phyloP scores from a whole-genome alignment of 64 coral and sea anemone genomes.

The Montipora capricornis region DNA sequence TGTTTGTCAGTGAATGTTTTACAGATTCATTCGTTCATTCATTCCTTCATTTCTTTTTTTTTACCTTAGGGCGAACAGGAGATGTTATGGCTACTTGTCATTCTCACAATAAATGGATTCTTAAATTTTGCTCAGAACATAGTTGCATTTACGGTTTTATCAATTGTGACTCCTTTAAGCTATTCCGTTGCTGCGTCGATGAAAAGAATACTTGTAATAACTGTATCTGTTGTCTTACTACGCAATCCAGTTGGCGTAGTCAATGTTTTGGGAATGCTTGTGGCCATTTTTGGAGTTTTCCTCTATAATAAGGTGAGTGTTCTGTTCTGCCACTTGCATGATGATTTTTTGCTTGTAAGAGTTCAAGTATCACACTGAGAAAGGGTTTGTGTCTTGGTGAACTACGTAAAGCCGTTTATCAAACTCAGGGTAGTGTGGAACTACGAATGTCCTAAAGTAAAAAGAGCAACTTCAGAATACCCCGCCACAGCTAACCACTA shows the following conservation, averaged over 20 bases:
- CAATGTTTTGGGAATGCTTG: constrained; percentile 89
- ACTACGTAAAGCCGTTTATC: background rate
- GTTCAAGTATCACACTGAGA: too few relatives aligned
- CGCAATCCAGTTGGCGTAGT: constrained; percentile 86
- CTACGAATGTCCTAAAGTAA: background rate
- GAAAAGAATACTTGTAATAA: constrained; percentile 94
- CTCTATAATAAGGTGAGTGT: constrained; percentile 95
- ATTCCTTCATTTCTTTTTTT: background rate
- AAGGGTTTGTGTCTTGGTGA: background rate
- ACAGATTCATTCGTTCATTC: background rate
- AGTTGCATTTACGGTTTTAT: constrained; percentile 96
- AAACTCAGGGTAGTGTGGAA: background rate
- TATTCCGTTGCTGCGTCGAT: constrained; percentile 94
- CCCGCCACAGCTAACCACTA: too few relatives aligned
- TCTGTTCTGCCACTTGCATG: background rate
- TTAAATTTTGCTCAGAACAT: constrained; percentile 97
- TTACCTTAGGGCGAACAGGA: constrained; percentile 81
- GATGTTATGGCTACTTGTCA: constrained; percentile 81
- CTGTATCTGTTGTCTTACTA: constrained; percentile 88
- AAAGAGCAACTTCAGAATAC: too few relatives aligned
- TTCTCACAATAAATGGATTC: constrained; percentile 87
- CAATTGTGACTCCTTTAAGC: constrained; percentile 85
- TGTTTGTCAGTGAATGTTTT: too few relatives aligned
- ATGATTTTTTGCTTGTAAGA: too few relatives aligned
- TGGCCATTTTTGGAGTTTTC: constrained; percentile 94